Conservation (phyloP, 2,797 vertebrate species). For the Scyliorhinus canicula region DNA sequence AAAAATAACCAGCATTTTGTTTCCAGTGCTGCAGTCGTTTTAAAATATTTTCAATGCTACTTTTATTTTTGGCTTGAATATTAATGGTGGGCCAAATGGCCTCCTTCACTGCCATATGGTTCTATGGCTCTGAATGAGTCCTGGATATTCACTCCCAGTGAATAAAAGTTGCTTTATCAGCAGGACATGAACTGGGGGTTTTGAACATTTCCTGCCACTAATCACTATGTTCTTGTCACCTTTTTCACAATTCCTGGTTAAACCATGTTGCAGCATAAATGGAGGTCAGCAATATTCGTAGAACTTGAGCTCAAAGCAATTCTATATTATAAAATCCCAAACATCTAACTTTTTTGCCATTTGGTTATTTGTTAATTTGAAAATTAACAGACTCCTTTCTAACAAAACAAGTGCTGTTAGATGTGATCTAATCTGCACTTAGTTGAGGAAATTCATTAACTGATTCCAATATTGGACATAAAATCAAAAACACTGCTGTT, state of each 20-base stretch:
- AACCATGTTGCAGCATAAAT: not conserved
- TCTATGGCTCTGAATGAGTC: too few relatives aligned
- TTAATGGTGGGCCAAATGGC: not conserved
- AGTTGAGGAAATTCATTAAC: not conserved
- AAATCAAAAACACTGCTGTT: not conserved
- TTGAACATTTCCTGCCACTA: not conserved
- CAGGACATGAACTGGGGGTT: not conserved
- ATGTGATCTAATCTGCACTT: not conserved
- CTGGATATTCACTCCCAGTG: too few relatives aligned
- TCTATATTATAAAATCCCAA: not conserved
- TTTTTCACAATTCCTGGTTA: not conserved
- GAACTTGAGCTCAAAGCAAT: not conserved
- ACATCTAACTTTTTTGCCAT: not conserved
- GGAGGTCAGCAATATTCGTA: too few relatives aligned
- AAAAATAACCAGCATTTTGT: not conserved
- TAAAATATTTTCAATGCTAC: not conserved
- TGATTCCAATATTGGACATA: not conserved
- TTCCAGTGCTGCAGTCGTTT: too few relatives aligned
- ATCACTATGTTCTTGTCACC: not conserved
- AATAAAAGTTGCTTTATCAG: not conserved
- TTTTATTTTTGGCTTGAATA: not conserved
- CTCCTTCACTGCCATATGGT: too few relatives aligned
- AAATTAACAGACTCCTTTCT: not conserved
- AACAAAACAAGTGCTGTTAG: not conserved
- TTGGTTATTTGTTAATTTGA: not conserved